Conservation (phyloP, 2,888 invertebrate genomes). For the Drosophila borborema region DNA sequence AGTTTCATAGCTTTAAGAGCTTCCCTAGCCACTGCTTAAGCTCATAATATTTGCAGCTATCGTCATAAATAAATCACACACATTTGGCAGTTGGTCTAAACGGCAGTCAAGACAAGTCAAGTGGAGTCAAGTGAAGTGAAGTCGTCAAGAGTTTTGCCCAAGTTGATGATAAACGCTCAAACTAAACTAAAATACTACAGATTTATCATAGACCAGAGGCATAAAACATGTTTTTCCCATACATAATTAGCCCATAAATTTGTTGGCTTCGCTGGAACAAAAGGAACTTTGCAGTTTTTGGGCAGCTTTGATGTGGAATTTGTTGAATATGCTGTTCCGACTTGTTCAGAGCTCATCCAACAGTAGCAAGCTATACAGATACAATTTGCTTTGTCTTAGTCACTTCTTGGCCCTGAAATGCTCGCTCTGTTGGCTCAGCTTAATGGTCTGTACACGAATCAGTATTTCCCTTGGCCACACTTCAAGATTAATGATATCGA, state of each 20-base stretch:
- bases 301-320: constrained; percentile 35
- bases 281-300: constrained; percentile 41
- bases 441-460: constrained; percentile 38
- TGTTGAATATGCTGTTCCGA: constrained; percentile 24
- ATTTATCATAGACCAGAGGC: constrained; percentile 40
- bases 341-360: constrained; percentile 52
- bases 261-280: constrained; percentile 35
- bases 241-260: constrained; percentile 74
- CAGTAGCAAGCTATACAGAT: constrained; percentile 15
- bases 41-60: constrained; percentile 3
- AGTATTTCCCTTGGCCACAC: constrained; percentile 22
- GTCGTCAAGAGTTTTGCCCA: constrained; percentile 18
- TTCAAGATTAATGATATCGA: constrained; percentile 54
- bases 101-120: constrained; percentile 1
- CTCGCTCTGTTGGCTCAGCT: constrained; percentile 40
- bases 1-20: neutral
- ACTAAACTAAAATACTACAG: constrained; percentile 21
- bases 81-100: neutral
- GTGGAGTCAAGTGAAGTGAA: neutral
- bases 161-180: constrained; percentile 26
- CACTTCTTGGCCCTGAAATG: constrained; percentile 56
- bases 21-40: neutral
- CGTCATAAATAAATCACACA: constrained; percentile 30
- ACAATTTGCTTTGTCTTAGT: constrained; percentile 9
- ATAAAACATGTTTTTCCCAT: constrained; percentile 69